phyloP scores from a whole-genome alignment of 2,888 invertebrate species.

The Cosmorhoe ocellata region DNA sequence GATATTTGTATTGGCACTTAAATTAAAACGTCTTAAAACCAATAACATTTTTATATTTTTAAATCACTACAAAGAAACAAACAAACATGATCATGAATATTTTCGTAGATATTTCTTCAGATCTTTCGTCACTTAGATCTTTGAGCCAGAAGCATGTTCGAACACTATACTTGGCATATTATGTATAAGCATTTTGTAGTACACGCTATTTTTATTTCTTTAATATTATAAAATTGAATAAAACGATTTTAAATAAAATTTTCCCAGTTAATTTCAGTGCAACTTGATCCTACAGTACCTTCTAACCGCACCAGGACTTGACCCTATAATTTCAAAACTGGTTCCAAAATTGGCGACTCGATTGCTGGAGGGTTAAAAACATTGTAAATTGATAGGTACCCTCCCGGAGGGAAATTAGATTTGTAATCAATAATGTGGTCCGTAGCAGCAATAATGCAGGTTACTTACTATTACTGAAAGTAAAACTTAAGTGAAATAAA shows the following conservation, averaged over 20 bases:
- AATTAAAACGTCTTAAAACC: no score
- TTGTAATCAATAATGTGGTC: conserved; percentile 64
- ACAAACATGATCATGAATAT: no score
- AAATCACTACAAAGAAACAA: no score
- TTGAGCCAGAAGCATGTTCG: no score
- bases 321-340: conserved; percentile 82
- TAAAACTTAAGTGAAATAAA: neutral
- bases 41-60: no score
- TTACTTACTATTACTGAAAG: no score
- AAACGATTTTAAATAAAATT: neutral
- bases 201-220: no score
- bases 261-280: conserved; percentile 8
- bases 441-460: neutral
- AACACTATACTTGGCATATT: no score
- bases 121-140: no score
- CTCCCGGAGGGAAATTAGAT: conserved; percentile 64
- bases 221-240: neutral
- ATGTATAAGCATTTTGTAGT: no score
- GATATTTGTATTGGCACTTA: no score
- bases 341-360: conserved; percentile 78
- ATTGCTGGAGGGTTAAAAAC: conserved; percentile 63
- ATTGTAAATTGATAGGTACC: conserved; percentile 55
- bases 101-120: no score
- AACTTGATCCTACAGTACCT: conserved; percentile 39
- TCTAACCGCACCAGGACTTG: conserved; percentile 46